Percentiles rank a stretch among this genome's conserved stretches.
These are phyloP conservation scores for Amphimedon queenslandica DNA, from an alignment of 37 sponge, comb jelly and placozoan genomes.

Conservation along the genomic window DNA sequence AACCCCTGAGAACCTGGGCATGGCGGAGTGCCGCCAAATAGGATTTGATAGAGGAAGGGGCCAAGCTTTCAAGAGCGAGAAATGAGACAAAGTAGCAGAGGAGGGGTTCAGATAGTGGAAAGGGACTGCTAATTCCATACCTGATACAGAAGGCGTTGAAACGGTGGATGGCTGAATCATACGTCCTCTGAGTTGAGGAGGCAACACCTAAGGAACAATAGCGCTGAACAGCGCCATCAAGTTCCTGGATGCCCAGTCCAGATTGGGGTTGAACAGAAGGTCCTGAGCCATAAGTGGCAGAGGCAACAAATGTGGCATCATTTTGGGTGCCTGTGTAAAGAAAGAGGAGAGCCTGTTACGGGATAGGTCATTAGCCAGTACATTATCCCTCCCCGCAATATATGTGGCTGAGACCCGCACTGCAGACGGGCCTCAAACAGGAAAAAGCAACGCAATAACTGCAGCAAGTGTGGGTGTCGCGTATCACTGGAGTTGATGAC, in stretches of 20 bases:
- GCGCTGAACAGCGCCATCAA: conserved; percentile 37
- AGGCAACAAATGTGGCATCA: background rate
- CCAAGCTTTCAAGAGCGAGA: conserved; percentile 22
- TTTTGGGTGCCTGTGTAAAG: background rate
- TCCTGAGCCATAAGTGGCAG: background rate
- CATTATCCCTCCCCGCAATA: conserved; percentile 17
- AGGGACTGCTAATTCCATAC: conserved; percentile 12
- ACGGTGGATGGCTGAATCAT: conserved; percentile 10
- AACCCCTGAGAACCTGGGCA: conserved; percentile 28
- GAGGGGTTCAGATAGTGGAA: conserved; percentile 42
- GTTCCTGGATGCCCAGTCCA: conserved; percentile 47
- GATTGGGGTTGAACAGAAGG: conserved; percentile 14
- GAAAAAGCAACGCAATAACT: conserved; percentile 34
- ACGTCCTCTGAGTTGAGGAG: conserved; percentile 35
- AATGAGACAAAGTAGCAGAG: conserved; percentile 35
- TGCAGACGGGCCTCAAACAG: conserved; percentile 21
- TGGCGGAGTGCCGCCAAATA: conserved; percentile 39
- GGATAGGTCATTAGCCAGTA: conserved; percentile 29
- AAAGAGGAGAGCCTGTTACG: conserved; percentile 12
- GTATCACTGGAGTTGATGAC: conserved; percentile 8
- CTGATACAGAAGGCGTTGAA: conserved; percentile 35
- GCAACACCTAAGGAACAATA: conserved; percentile 37
- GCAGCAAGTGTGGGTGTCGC: conserved; percentile 41
- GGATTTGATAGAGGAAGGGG: conserved; percentile 29
- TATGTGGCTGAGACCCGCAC: background rate